A percentile compares a stretch with the other conserved stretches of the same genome.
Evolutionary conservation across 2,797 vertebrate species (phyloP).

Genomic region (Thamnophis elegans): DNA sequence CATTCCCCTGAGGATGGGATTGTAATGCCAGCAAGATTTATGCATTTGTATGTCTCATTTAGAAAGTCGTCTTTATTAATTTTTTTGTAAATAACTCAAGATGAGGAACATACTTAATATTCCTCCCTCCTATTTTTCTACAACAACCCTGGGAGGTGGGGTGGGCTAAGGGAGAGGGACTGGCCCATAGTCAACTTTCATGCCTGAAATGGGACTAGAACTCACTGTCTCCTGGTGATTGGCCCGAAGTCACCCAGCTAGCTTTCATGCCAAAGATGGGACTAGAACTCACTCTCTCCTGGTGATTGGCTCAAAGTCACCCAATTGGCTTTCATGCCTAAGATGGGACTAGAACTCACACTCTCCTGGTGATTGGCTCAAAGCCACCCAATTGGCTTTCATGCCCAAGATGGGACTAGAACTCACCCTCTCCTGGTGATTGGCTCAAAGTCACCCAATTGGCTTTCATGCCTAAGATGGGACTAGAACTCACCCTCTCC

Average conservation of each 20-base stretch:
- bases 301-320: not conserved
- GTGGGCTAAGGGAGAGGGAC: not conserved
- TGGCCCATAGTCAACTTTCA: not conserved
- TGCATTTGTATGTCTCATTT: not conserved
- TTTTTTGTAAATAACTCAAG: not conserved
- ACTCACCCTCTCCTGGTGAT: too few relatives aligned
- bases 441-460: too few relatives aligned
- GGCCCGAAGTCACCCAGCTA: too few relatives aligned
- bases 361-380: too few relatives aligned
- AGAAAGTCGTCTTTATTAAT: not conserved
- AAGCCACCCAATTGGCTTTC: too few relatives aligned
- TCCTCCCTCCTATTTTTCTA: not conserved
- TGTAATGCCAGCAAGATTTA: not conserved
- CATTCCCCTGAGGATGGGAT: not conserved
- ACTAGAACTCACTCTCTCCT: not conserved
- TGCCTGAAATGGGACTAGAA: too few relatives aligned
- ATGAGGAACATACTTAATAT: not conserved
- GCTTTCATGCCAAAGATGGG: too few relatives aligned
- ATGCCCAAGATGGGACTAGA: too few relatives aligned
- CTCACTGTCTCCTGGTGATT: too few relatives aligned
- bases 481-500: too few relatives aligned
- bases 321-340: not conserved
- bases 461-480: too few relatives aligned
- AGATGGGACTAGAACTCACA: too few relatives aligned
- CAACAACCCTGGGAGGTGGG: not conserved